Percentiles rank a stretch among this genome's conserved stretches.
Evolutionary conservation across 1,140 invertebrate genomes (phyloP).

Genomic region (Dinoponera quadriceps): DNA sequence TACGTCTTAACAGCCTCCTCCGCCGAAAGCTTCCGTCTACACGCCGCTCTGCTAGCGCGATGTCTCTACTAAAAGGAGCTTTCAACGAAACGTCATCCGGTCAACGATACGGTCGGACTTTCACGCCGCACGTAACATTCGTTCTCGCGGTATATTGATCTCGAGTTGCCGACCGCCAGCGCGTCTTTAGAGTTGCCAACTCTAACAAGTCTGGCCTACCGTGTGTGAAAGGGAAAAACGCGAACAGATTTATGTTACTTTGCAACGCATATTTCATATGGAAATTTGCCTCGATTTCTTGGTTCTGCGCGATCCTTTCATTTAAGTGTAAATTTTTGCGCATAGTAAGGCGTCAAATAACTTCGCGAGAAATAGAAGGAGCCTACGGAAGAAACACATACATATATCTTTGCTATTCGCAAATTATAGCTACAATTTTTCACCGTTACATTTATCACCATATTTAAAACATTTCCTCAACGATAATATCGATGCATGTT

Average conservation of each 20-base stretch:
- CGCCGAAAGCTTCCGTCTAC: slow-evolving; percentile 58
- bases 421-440: neutral
- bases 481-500: neutral
- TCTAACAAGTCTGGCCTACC: neutral
- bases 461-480: neutral
- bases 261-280: neutral
- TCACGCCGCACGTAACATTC: slow-evolving; percentile 38
- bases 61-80: slow-evolving; percentile 54
- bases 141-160: slow-evolving; percentile 38
- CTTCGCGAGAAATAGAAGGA: no score
- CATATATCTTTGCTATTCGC: neutral
- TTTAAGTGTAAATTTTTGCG: slow-evolving; percentile 9
- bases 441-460: neutral
- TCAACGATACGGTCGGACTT: slow-evolving; percentile 54
- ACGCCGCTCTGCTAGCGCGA: slow-evolving; percentile 31
- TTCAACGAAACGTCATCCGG: slow-evolving; percentile 59
- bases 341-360: neutral
- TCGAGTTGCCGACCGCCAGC: slow-evolving; percentile 1
- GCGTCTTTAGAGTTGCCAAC: neutral
- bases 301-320: neutral
- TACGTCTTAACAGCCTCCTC: slow-evolving; percentile 39
- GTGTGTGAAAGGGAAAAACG: neutral
- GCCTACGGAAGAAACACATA: no score
- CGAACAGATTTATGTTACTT: slow-evolving; percentile 24
- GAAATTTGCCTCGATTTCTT: slow-evolving; percentile 1